A percentile compares a stretch with the other conserved stretches of the same genome.
These are phyloP conservation scores for Cygnus atratus DNA, from an alignment of 2,113 vertebrate genomes.

Conservation along the genomic window DNA sequence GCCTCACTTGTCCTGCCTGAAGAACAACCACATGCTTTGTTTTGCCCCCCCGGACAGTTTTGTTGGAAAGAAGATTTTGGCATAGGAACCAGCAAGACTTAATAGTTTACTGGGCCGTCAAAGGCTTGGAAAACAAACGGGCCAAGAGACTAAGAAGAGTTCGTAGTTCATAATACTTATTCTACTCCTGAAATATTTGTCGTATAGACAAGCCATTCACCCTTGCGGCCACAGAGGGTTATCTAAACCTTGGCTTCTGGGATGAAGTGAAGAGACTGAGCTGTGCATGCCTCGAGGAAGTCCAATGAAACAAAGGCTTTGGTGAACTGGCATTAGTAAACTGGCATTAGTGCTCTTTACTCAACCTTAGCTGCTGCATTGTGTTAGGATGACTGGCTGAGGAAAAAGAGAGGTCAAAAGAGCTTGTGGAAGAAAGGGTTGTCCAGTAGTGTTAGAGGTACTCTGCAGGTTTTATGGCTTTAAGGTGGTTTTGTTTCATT, in stretches of 20 bases:
- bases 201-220: neutral
- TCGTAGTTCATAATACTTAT: neutral
- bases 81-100: neutral
- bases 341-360: neutral
- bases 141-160: neutral
- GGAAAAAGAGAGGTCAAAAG: neutral
- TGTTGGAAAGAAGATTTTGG: slow-evolving; percentile 10
- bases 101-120: neutral
- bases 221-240: neutral
- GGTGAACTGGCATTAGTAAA: neutral
- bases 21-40: neutral
- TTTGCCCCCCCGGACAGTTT: neutral
- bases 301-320: neutral
- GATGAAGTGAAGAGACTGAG: neutral
- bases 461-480: neutral
- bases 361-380: neutral
- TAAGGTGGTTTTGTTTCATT: neutral
- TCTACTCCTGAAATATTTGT: neutral
- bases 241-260: neutral
- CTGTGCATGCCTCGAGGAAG: neutral
- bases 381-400: neutral
- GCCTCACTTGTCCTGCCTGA: neutral
- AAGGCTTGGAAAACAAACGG: neutral
- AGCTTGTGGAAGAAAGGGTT: neutral
- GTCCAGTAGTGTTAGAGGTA: neutral